Conservation (phyloP, 2,888 invertebrate genomes). For the Pocota personata region DNA sequence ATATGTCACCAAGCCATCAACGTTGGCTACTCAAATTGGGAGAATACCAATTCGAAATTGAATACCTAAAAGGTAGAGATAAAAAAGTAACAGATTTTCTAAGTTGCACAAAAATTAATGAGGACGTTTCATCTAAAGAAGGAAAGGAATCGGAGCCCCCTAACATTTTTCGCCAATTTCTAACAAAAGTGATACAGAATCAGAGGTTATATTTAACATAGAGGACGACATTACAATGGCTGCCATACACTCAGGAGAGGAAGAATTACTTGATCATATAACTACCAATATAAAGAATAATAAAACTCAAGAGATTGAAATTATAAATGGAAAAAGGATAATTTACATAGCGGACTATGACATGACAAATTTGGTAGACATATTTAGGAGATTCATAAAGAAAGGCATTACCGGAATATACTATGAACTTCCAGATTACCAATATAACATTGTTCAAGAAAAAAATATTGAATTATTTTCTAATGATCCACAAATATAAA, state of each 20-base stretch:
- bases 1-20: neutral
- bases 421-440: slow-evolving; percentile 68
- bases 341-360: too few relatives aligned
- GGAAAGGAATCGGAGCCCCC: neutral
- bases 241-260: slow-evolving; percentile 9
- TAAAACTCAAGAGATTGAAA: slow-evolving; percentile 41
- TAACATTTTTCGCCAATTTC: neutral
- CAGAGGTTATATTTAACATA: slow-evolving; percentile 18
- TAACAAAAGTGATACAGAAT: too few relatives aligned
- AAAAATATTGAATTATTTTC: slow-evolving; percentile 70
- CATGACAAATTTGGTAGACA: slow-evolving; percentile 42
- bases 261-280: slow-evolving; percentile 4
- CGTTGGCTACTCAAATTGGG: too few relatives aligned
- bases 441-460: slow-evolving; percentile 61
- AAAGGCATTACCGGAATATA: slow-evolving; percentile 69
- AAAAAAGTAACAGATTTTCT: neutral
- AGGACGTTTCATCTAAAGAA: neutral
- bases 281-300: slow-evolving; percentile 28
- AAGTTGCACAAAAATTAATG: neutral
- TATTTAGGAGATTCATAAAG: slow-evolving; percentile 54
- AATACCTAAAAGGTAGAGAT: too few relatives aligned
- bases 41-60: too few relatives aligned
- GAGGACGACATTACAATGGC: neutral
- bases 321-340: slow-evolving; percentile 42
- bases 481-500: slow-evolving; percentile 52